Evolutionary conservation across 2,113 vertebrate genomes (phyloP).

Genomic region (Capra hircus): DNA sequence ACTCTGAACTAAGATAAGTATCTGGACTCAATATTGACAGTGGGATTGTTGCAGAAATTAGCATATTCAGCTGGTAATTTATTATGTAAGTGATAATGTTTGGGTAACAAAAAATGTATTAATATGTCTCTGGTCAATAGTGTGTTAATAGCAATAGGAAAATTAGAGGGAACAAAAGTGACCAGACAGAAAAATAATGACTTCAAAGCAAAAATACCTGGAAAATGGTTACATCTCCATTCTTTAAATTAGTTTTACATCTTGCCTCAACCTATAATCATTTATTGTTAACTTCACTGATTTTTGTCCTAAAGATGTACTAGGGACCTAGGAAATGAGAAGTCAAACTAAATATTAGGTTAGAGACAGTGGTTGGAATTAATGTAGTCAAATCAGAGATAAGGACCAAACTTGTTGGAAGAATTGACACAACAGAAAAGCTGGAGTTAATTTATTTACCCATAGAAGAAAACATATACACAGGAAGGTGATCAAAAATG

Average conservation of each 20-base stretch:
- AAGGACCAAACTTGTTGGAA: neutral
- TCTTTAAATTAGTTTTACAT: neutral
- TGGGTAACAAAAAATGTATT: neutral
- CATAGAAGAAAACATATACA: neutral
- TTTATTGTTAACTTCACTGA: neutral
- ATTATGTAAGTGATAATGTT: neutral
- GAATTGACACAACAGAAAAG: neutral
- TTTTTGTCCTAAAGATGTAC: neutral
- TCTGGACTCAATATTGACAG: neutral
- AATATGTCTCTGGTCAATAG: neutral
- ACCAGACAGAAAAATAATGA: neutral
- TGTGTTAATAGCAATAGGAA: neutral
- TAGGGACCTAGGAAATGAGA: neutral
- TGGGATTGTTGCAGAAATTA: neutral
- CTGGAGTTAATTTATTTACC: conserved; percentile 30
- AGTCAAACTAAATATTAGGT: neutral
- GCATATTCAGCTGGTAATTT: neutral
- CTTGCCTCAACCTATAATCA: neutral
- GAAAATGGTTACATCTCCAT: neutral
- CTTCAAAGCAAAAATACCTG: neutral
- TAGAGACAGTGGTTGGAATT: neutral
- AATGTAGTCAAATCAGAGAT: neutral
- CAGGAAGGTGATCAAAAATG: neutral
- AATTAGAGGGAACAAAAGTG: neutral
- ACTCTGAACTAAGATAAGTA: neutral